Evolutionary conservation across 2,888 invertebrate species (phyloP).

Genomic region (Tiphia femorata): DNA sequence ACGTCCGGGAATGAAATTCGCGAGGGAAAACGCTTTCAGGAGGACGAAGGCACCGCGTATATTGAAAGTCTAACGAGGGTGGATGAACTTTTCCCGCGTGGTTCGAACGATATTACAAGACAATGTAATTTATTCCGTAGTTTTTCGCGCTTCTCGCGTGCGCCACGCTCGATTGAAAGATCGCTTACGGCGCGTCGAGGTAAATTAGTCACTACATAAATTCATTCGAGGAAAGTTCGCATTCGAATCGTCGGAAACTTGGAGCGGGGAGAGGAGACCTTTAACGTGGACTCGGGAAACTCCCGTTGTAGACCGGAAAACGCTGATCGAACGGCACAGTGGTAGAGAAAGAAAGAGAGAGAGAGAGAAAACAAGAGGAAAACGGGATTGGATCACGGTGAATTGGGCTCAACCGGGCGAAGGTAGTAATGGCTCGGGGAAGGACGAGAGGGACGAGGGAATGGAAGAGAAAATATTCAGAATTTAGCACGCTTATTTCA

Average conservation of each 20-base stretch:
- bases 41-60: not conserved
- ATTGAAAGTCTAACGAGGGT: not conserved
- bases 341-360: not conserved
- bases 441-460: not conserved
- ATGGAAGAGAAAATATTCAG: constrained; percentile 56
- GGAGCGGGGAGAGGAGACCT: not conserved
- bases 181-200: constrained; percentile 28
- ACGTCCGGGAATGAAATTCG: constrained; percentile 1
- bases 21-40: not conserved
- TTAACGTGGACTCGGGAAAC: constrained; percentile 12
- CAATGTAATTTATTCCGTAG: not conserved
- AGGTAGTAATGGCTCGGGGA: constrained; percentile 2
- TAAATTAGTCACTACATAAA: constrained; percentile 43
- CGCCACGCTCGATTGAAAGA: constrained; percentile 32
- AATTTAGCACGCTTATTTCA: constrained; percentile 61
- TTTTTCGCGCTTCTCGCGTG: constrained; percentile 1
- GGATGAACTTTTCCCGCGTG: too few relatives aligned
- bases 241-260: constrained; percentile 31
- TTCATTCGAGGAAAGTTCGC: constrained; percentile 34
- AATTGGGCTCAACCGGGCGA: constrained; percentile 8
- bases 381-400: constrained; percentile 14
- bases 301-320: constrained; percentile 17
- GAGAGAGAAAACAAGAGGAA: constrained; percentile 9
- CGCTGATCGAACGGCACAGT: constrained; percentile 12
- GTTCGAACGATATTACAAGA: too few relatives aligned